Base-by-base conservation (phyloP, 2,797 vertebrate species). In the Pipistrellus nathusii region DNA sequence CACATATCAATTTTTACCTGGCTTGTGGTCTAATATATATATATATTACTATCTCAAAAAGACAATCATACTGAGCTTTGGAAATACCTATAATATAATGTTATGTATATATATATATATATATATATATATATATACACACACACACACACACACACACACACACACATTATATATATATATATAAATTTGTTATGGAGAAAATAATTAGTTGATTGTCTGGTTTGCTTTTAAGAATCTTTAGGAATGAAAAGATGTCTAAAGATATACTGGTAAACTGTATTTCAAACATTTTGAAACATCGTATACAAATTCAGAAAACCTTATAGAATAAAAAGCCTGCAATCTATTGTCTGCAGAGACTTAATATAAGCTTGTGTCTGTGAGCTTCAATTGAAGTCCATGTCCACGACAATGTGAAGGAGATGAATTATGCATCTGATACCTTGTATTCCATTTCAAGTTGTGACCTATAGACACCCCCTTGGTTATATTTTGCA, bases 291-390 rank as follows among this genome's bases (percentile, higher is more conserved):
- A 27, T 15, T 88, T 55, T 14, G 69, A 64, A 95, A 53, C 48
- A 91, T 89, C 95, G 93, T 2, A 69, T 89, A 82, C 35, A 77
- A 91, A 85, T 80, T 93, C 27, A 80, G 38, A 92, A 89, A 87
- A 85, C 35, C 27, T 90, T 59, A 88, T 20, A 41, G 53, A 94
- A 64, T 90, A n/a, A 48, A 85, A 85, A 96, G 94, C 27, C 25
- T 81, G 66, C 8, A 97, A 82, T 0, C 0, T 95, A 95, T 92
- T 95, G 27, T 38, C 18, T 90, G 90, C 59, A 15, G 12, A 62
- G 1, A 85, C 55, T 96, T 84, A 85, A 68, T 55, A 20, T 30
- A 68, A 91, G 21, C 9, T 81, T 23, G 6, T 81, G 17, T 69
- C 51, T 81, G 32, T 66, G 32, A 75, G 59, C 73, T 96, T 85